These are phyloP conservation scores for Cyclura pinguis DNA, from an alignment of 2,797 vertebrate genomes.

Conservation along the genomic window DNA sequence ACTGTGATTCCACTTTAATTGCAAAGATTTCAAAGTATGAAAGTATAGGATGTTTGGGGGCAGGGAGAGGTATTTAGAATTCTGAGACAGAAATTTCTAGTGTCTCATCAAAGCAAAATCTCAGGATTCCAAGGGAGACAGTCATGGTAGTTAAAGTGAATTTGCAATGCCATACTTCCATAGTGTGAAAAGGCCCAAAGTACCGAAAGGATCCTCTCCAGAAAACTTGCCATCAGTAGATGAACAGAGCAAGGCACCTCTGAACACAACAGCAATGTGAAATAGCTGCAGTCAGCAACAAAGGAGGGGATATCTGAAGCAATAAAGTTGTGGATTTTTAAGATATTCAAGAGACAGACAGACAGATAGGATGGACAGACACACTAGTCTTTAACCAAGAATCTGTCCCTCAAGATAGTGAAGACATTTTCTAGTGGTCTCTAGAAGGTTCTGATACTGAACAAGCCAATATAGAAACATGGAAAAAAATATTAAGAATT, in stretches of 20 bases:
- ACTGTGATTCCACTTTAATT: too few relatives aligned
- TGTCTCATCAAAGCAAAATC: too few relatives aligned
- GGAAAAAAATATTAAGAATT: not conserved
- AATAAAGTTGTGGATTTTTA: not conserved
- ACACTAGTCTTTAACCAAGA: not conserved
- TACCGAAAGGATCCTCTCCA: not conserved
- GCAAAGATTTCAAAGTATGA: too few relatives aligned
- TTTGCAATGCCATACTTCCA: too few relatives aligned
- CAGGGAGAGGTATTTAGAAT: too few relatives aligned
- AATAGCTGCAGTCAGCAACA: not conserved
- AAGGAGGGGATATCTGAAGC: not conserved
- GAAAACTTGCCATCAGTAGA: not conserved
- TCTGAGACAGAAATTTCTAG: too few relatives aligned
- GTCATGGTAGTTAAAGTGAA: too few relatives aligned
- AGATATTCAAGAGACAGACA: not conserved
- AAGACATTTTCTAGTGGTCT: not conserved
- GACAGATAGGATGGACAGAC: not conserved
- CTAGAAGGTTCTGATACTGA: too few relatives aligned
- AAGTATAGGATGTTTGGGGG: too few relatives aligned
- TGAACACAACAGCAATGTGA: not conserved
- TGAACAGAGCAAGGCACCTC: not conserved
- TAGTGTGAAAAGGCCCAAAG: too few relatives aligned
- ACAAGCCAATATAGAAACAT: not conserved
- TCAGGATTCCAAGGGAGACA: too few relatives aligned
- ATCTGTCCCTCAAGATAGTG: not conserved